phyloP scores from a whole-genome alignment of 2,797 vertebrate genomes.

The Gymnothorax reevesii region DNA sequence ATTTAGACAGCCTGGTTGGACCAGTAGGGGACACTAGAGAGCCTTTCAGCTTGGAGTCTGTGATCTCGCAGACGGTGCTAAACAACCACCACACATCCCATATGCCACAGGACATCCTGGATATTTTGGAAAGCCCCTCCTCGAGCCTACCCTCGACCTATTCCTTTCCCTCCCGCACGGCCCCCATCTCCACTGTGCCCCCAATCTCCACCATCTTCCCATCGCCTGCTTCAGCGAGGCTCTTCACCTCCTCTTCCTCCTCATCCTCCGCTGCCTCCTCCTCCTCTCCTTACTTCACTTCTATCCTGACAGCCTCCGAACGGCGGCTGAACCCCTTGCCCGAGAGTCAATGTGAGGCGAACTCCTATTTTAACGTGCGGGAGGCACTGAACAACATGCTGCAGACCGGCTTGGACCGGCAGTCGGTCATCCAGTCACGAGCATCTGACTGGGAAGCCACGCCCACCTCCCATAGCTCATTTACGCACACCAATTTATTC shows the following conservation, averaged over 20 bases:
- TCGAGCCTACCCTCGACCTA: constrained; percentile 49
- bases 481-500: constrained; percentile 38
- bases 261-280: constrained; percentile 54
- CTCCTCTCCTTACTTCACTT: constrained; percentile 38
- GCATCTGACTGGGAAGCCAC: constrained; percentile 65
- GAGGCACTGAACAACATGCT: constrained; percentile 78
- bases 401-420: constrained; percentile 70
- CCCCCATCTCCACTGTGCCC: constrained; percentile 46
- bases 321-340: constrained; percentile 52
- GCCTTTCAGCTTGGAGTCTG: constrained; percentile 62
- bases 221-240: constrained; percentile 39
- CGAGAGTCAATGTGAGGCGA: constrained; percentile 66
- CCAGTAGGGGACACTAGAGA: constrained; percentile 49
- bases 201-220: constrained; percentile 29
- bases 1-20: constrained; percentile 47
- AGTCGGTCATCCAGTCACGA: constrained; percentile 88
- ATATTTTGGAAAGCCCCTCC: constrained; percentile 53
- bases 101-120: constrained; percentile 56
- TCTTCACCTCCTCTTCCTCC: constrained; percentile 54
- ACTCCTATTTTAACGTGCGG: constrained; percentile 60
- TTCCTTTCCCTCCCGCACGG: constrained; percentile 53
- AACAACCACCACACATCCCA: background rate
- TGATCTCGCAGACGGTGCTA: constrained; percentile 53
- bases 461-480: constrained; percentile 48
- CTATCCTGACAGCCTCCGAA: constrained; percentile 52